Base-by-base conservation (phyloP, 2,888 invertebrate genomes). In the Ctena decussata region DNA sequence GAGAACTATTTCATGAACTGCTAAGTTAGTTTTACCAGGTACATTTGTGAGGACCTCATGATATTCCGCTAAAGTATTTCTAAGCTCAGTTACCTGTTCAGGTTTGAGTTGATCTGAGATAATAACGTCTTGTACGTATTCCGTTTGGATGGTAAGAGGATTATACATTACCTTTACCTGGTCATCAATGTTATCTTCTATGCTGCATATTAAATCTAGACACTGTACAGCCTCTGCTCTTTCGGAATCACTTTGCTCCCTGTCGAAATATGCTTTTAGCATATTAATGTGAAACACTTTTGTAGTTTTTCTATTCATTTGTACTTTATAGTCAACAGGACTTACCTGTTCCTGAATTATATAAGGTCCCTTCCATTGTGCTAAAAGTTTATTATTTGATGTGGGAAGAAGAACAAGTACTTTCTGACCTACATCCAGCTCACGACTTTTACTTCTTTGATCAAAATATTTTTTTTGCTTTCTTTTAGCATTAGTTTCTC, bases 241-340 rank as follows among this genome's bases (percentile, higher is more conserved):
- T 30, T 60, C 60, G 3, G 60, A 18, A 1, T 18, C 30, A 60
- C 24, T 21, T 8, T 60, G 5, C 27, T 37, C 71, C 11, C 71
- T 35, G 3, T 71, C 71, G 37, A n/a, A 37, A n/a, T 8, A 71
- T 1, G 5, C n/a, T 41, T 71, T 71, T 27, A 71, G n/a, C 71
- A 71, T 71, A 27, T 71, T 71, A n/a, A 71, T 71, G n/a, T 71
- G 71, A 24, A 71, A 71, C 8, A 71, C 71, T 27, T 71, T 71
- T 8, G 6, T 8, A 27, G 37, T 71, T 37, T 37, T 35, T 30
- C 30, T 37, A 21, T 71, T 71, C 12, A 71, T 27, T 39, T 71
- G 71, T n/a, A 71, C 6, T 71, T 41, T 39, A 41, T 71, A 71
- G 71, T 71, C 71, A 3, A 71, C 71, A 15, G 39, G 39, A 71